These are phyloP conservation scores for Chelon auratus DNA, from an alignment of 2,797 vertebrate genomes.

Conservation along the genomic window DNA sequence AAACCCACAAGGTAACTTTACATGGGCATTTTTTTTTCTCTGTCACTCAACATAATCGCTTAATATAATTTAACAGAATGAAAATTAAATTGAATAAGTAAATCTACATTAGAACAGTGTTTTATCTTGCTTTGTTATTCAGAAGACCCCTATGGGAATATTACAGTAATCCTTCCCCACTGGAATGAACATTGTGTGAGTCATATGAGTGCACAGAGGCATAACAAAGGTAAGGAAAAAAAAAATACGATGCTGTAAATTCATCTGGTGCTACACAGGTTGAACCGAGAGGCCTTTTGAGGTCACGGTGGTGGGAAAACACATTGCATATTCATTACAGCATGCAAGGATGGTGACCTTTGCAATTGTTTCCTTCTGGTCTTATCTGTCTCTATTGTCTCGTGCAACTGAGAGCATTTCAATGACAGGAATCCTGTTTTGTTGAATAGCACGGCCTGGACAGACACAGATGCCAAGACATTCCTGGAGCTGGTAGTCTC, in stretches of 20 bases:
- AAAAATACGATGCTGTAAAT: neutral
- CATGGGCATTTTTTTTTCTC: too few relatives aligned
- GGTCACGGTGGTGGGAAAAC: slow-evolving; percentile 42
- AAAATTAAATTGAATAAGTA: too few relatives aligned
- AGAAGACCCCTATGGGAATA: slow-evolving; percentile 12
- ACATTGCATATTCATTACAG: slow-evolving; percentile 41
- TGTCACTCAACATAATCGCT: too few relatives aligned
- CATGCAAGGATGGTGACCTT: slow-evolving; percentile 43
- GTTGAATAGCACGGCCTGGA: slow-evolving; percentile 55
- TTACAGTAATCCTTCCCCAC: slow-evolving; percentile 22
- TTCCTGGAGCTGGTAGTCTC: slow-evolving; percentile 74
- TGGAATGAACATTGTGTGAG: slow-evolving; percentile 36
- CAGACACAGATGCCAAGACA: slow-evolving; percentile 67
- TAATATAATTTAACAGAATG: too few relatives aligned
- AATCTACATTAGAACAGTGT: too few relatives aligned
- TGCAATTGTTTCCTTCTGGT: slow-evolving; percentile 39
- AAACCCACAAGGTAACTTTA: too few relatives aligned
- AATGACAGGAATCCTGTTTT: slow-evolving; percentile 74
- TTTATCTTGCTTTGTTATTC: slow-evolving; percentile 16
- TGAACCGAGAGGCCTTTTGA: slow-evolving; percentile 35
- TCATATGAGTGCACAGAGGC: slow-evolving; percentile 36
- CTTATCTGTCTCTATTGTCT: slow-evolving; percentile 64
- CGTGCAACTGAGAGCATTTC: slow-evolving; percentile 55
- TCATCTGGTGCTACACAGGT: slow-evolving; percentile 19
- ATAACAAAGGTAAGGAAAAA: slow-evolving; percentile 34